Evolutionary conservation across 2,113 vertebrate genomes (phyloP).

Genomic region (Gallinago paraguaiae): DNA sequence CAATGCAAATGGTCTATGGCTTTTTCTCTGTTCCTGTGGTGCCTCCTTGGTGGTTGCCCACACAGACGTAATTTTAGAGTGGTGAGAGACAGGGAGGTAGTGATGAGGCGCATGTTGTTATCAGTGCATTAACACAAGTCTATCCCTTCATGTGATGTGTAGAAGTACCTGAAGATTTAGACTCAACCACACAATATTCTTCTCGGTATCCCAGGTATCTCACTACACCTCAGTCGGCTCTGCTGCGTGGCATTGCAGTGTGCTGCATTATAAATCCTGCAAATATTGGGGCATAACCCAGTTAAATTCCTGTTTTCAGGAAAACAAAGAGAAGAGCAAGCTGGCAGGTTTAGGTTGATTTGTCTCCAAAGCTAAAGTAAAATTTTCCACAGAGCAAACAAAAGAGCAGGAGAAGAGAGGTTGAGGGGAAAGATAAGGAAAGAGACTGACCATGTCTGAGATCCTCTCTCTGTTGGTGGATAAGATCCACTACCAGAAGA

Average conservation of each 20-base stretch:
- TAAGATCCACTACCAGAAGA: neutral
- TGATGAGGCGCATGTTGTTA: neutral
- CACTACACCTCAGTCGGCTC: rapidly evolving
- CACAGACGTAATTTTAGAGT: neutral
- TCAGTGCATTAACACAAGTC: neutral
- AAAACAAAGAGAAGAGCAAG: neutral
- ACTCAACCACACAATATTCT: neutral
- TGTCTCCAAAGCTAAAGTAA: neutral
- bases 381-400: rapidly evolving
- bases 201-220: neutral
- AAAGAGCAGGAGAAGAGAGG: neutral
- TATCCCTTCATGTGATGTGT: neutral
- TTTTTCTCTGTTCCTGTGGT: neutral
- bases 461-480: neutral
- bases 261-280: neutral
- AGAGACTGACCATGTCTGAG: neutral
- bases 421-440: neutral
- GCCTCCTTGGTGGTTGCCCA: neutral
- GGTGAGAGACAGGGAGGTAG: neutral
- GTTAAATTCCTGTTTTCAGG: neutral
- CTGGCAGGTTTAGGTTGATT: neutral
- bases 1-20: neutral
- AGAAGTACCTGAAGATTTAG: neutral
- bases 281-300: neutral
- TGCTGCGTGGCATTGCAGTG: rapidly evolving